phyloP scores from a whole-genome alignment of 2,797 vertebrate species.

The Myotis myotis region DNA sequence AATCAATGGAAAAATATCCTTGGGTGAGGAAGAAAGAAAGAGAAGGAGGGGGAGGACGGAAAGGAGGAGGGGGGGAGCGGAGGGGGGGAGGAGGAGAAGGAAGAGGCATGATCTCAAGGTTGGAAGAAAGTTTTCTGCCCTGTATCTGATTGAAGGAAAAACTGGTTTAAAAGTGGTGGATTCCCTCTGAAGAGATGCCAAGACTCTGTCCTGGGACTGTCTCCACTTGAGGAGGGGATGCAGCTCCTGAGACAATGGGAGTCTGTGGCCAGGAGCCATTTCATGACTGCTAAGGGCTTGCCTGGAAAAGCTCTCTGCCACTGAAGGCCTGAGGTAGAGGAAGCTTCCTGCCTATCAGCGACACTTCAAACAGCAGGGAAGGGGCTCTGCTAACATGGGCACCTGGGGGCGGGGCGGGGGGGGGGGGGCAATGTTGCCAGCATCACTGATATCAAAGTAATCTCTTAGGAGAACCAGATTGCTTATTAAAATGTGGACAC shows the following conservation, averaged over 20 bases:
- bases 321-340: neutral
- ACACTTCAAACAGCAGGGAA: neutral
- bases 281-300: neutral
- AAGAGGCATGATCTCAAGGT: neutral
- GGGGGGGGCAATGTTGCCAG: fast-evolving
- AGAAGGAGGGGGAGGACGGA: too few species aligned
- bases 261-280: neutral
- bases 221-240: neutral
- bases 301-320: neutral
- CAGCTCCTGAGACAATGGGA: neutral
- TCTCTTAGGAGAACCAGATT: slow-evolving; percentile 9
- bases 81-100: neutral
- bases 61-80: too few species aligned
- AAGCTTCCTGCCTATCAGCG: neutral
- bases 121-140: neutral
- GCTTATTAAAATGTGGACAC: neutral
- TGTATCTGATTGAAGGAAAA: neutral
- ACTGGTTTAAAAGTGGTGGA: neutral
- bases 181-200: neutral
- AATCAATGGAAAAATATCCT: neutral
- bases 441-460: neutral
- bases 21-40: too few species aligned
- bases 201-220: neutral
- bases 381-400: neutral
- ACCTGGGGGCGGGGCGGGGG: neutral